phyloP scores from a whole-genome alignment of 64 coral and sea anemone genomes.

The Acropora tenuis region DNA sequence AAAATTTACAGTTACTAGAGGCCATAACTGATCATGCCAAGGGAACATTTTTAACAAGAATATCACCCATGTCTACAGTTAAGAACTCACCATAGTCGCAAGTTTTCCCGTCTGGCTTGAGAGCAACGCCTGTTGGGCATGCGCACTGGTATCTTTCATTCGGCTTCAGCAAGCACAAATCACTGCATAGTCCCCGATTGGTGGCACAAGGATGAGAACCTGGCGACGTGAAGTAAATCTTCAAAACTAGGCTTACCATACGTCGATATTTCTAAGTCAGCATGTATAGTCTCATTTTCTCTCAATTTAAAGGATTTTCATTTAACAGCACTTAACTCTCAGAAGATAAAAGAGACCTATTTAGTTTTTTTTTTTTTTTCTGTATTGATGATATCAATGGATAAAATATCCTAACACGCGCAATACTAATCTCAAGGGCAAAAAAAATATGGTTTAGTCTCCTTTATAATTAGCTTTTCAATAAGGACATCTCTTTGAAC shows the following conservation, averaged over 20 bases:
- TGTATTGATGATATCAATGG: not conserved
- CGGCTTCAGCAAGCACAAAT: conserved; percentile 61
- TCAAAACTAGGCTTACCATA: not conserved
- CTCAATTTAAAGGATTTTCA: not conserved
- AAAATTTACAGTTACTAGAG: not conserved
- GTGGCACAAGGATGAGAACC: conserved; percentile 48
- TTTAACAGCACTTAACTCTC: not conserved
- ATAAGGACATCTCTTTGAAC: not conserved
- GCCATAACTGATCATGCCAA: not conserved
- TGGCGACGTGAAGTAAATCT: not conserved
- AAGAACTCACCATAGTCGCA: conserved; percentile 60
- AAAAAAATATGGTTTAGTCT: not conserved
- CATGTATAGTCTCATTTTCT: not conserved
- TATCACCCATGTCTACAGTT: not conserved
- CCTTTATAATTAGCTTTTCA: not conserved
- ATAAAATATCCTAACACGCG: not conserved
- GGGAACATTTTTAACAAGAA: conserved; percentile 5
- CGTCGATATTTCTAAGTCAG: not conserved
- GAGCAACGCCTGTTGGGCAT: conserved; percentile 46
- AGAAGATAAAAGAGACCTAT: not conserved
- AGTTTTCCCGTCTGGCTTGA: conserved; percentile 43
- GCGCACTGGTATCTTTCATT: conserved; percentile 35
- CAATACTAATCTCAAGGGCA: not conserved
- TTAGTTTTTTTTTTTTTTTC: too few relatives aligned
- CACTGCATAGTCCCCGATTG: conserved; percentile 58